These are phyloP conservation scores for Drosophila picticornis DNA, from an alignment of 2,888 invertebrate genomes.

Conservation along the genomic window DNA sequence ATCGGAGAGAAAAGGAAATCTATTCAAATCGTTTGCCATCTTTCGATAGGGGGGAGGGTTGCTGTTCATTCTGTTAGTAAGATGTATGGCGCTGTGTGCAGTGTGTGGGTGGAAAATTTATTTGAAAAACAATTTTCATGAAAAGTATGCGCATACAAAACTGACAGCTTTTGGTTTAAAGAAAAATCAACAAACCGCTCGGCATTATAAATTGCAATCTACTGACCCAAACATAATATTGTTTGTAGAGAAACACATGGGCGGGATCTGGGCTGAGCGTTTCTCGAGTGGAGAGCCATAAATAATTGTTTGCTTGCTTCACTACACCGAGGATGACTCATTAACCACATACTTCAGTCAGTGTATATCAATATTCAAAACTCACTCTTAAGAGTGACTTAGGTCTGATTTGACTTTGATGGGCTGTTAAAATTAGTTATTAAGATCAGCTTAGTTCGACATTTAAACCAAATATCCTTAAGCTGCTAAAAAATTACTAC, in stretches of 20 bases:
- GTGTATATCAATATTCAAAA: not conserved
- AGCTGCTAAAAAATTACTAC: rapidly evolving
- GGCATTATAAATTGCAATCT: slow-evolving; percentile 71
- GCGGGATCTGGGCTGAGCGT: slow-evolving; percentile 29
- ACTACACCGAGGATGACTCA: not conserved
- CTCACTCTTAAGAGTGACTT: not conserved
- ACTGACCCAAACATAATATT: slow-evolving; percentile 65
- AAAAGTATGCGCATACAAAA: slow-evolving; percentile 79
- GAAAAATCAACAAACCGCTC: slow-evolving; percentile 72
- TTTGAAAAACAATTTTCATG: slow-evolving; percentile 79
- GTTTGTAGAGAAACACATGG: slow-evolving; percentile 61
- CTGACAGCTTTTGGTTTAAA: slow-evolving; percentile 71
- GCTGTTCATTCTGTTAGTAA: slow-evolving; percentile 42
- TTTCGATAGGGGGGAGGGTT: slow-evolving; percentile 28
- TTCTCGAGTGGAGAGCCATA: slow-evolving; percentile 17
- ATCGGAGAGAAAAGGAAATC: slow-evolving; percentile 44
- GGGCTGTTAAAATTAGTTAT: not conserved
- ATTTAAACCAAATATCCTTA: not conserved
- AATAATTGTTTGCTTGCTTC: slow-evolving; percentile 24
- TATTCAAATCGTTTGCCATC: slow-evolving; percentile 50
- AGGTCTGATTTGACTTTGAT: not conserved
- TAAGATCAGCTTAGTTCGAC: not conserved
- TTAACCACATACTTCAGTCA: not conserved
- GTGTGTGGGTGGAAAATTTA: slow-evolving; percentile 66
- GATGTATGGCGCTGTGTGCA: slow-evolving; percentile 61